Conservation (phyloP, 2,113 vertebrate species). For the Ceyx margarethae region DNA sequence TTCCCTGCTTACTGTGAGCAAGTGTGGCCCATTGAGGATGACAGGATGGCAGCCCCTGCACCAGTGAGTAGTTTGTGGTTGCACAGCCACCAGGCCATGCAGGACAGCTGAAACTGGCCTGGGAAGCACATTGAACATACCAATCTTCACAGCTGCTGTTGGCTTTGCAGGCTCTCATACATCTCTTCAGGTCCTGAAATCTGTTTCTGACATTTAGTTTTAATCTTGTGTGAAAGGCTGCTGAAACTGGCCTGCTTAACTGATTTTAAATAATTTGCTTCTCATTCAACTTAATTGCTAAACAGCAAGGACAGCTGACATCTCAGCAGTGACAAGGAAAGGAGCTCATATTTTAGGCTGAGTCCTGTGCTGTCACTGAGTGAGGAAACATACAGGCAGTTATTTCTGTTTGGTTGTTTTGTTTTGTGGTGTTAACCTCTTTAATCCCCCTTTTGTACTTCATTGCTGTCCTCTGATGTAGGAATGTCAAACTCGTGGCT, state of each 20-base stretch:
- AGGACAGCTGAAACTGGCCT: background rate
- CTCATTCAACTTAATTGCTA: background rate
- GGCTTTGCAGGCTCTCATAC: background rate
- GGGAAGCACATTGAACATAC: background rate
- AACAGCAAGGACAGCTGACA: background rate
- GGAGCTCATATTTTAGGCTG: background rate
- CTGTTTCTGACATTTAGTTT: background rate
- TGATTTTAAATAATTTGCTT: background rate
- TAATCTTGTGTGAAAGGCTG: background rate
- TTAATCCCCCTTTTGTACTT: background rate
- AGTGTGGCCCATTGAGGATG: rapidly evolving
- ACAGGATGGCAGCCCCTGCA: background rate
- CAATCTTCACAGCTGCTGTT: background rate
- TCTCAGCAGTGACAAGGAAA: background rate
- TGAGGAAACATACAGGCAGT: background rate
- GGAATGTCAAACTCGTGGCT: background rate
- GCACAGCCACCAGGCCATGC: background rate
- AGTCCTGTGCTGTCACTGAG: background rate
- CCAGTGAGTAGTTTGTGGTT: rapidly evolving
- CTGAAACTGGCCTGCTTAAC: background rate
- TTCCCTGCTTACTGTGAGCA: background rate
- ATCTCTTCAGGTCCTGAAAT: background rate
- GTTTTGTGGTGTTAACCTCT: background rate
- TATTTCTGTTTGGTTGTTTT: background rate
- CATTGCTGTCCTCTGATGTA: background rate